Evolutionary conservation across 2,888 invertebrate species (phyloP), one percentile per base, ranked within the genome.

Genomic region (Coecobrya sp.): DNA sequence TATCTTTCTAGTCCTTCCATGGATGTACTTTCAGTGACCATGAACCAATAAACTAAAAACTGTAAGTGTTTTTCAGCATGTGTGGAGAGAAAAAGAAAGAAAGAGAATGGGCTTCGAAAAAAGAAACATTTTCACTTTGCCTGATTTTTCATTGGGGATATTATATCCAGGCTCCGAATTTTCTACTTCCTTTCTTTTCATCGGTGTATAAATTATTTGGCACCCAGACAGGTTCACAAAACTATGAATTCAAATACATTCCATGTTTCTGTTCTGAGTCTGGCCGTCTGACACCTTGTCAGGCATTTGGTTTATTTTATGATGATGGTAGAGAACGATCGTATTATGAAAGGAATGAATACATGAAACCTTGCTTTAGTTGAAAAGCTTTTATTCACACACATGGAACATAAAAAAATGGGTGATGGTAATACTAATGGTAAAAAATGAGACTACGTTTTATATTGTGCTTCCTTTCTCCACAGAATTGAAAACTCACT

Each of bases 401-500:
- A 36, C 7, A n/a, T n/a, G 49, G 22, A 76, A 76, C 45, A 45
- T 76, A n/a, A 36, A 36, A 79, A 79, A 25, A 52, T 52, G 22
- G 49, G 27, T 25, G 19, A 79, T 42, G 70, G 70, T 10, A 73
- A 73, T 42, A 42, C 42, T 73, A 73, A 81, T 81, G 52, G 81
- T 11, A 27, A 84, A 84, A 62, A 30, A 36, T 49, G 55, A 22
- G 16, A 11, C 45, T 22, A 19, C 19, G 19, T 73, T 19, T 42
- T 13, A 73, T 73, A 73, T 68, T 49, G 68, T 42, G 52, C 68
- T 45, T 49, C 49, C 27, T 55, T 68, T 30, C 27, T 85, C 19
- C 86, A 13, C 27, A 55, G 36, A 86, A 86, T 45, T 88, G 65
- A 88, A 88, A 88, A 88, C 45, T 42, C 52, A 65, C 65, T 79